Base-by-base conservation (phyloP, 2,797 vertebrate genomes). In the Coendou prehensilis region DNA sequence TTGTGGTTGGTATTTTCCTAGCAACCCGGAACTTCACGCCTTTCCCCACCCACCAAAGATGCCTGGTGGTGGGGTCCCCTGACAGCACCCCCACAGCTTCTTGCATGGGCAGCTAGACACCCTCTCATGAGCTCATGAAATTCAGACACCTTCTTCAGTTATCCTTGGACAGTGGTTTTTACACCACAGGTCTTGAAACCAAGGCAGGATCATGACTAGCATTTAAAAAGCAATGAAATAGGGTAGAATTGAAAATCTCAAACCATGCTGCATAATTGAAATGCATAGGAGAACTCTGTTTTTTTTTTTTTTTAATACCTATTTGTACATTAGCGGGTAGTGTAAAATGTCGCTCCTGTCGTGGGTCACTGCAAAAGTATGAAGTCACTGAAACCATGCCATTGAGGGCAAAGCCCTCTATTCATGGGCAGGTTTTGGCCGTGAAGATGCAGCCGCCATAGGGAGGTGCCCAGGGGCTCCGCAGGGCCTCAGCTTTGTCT, bases 361-460 rank as follows among this genome's bases (percentile, higher is more conserved):
- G 78, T 52, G 82, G 76, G 28, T 95, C 20, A 33, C 33, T 41
- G 57, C 4, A 15, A 54, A 91, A 50, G 54, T 56, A 20, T 28
- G 50, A 82, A 69, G 47, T 41, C 64, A 22, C 28, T 20, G 50
- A 73, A 80, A 56, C 20, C 33, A 10, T 6, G 10, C 54, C n/a
- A 47, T 3, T 30, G 33, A 91, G 26, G 37, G 17, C 54, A 28
- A 67, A 57, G 47, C 30, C 59, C 76, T 94, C 23, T 18, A 47
- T 41, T 52, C 5, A 47, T 14, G 84, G 71, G 8, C 0, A 11
- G 5, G 17, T 22, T 63, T 89, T 57, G 75, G n/a, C 33, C 22
- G 1, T 6, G 57, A 87, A 63, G 33, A 3, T 6, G 82, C 56
- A 26, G 67, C n/a, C 22, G 20, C 13, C 0, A 0, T 22, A 11